These are phyloP conservation scores for Peribatodes rhomboidaria DNA, from an alignment of 2,888 invertebrate species.

Conservation along the genomic window DNA sequence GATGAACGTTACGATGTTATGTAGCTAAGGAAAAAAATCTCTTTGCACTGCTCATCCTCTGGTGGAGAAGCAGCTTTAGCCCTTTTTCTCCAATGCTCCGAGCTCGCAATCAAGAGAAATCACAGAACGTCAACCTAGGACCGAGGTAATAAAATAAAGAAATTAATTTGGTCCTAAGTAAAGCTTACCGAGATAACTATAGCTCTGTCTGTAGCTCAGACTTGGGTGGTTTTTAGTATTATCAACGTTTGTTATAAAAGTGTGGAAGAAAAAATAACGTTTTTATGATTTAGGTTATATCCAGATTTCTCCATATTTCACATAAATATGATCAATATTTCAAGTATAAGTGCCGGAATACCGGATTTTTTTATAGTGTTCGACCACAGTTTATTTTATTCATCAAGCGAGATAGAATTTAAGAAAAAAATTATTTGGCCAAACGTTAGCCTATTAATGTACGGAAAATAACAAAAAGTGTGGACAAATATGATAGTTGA, in stretches of 20 bases:
- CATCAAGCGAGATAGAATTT: no score
- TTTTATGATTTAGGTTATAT: not conserved
- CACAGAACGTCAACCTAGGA: slow-evolving; percentile 38
- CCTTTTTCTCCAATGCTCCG: slow-evolving; percentile 6
- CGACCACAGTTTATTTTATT: no score
- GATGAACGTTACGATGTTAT: no score
- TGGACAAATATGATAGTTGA: no score
- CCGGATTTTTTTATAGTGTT: no score
- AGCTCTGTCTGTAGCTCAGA: slow-evolving; percentile 21
- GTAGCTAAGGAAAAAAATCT: no score
- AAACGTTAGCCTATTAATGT: no score
- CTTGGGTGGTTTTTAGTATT: slow-evolving; percentile 9
- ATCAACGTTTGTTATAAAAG: not conserved
- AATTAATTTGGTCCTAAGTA: slow-evolving; percentile 51
- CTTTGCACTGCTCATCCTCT: not conserved
- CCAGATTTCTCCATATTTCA: not conserved
- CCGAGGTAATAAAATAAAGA: slow-evolving; percentile 46
- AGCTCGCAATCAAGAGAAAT: slow-evolving; percentile 35
- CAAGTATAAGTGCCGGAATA: no score
- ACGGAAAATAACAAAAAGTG: no score
- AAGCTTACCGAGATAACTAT: slow-evolving; percentile 43
- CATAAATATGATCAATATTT: no score
- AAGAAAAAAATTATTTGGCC: no score
- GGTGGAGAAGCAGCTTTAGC: no score
- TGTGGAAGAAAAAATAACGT: not conserved